These are phyloP conservation scores for Polypterus bichir DNA, from an alignment of 2,113 vertebrate species.

Conservation along the genomic window DNA sequence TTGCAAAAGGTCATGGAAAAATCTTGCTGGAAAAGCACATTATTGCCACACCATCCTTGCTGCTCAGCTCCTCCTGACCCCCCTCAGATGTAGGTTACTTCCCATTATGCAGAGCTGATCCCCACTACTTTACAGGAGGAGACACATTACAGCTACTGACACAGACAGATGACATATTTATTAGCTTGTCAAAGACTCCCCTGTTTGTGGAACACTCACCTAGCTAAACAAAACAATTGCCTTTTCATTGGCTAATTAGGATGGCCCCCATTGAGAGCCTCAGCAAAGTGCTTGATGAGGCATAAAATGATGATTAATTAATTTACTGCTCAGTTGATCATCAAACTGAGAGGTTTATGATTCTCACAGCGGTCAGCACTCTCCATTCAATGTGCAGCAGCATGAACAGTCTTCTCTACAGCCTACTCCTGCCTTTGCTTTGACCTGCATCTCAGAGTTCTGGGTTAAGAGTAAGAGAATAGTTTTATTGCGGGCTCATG, in stretches of 20 bases:
- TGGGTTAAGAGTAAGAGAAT: conserved; percentile 4
- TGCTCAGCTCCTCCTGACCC: conserved; percentile 15
- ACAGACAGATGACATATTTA: conserved; percentile 92
- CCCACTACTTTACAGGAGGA: conserved; percentile 66
- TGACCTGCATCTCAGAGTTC: conserved; percentile 59
- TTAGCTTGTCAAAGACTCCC: conserved; percentile 78
- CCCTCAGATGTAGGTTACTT: conserved; percentile 35
- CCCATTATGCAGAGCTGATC: conserved; percentile 48
- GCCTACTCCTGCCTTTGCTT: conserved; percentile 63
- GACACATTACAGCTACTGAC: conserved; percentile 60
- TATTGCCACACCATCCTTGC: conserved; percentile 23
- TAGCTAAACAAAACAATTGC: conserved; percentile 85
- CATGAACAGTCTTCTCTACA: conserved; percentile 42
- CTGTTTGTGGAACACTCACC: conserved; percentile 70
- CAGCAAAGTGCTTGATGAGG: conserved; percentile 94
- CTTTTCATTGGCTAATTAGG: conserved; percentile 77
- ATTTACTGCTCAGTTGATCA: conserved; percentile 97
- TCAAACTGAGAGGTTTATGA: conserved; percentile 91
- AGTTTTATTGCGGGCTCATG: not conserved
- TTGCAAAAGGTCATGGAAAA: conserved; percentile 29
- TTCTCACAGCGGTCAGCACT: conserved; percentile 84
- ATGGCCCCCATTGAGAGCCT: conserved; percentile 62
- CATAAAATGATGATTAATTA: conserved; percentile 99
- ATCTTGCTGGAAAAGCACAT: conserved; percentile 40
- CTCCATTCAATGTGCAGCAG: conserved; percentile 43